Percentiles rank a stretch among this genome's conserved stretches.
Conservation (phyloP, 1,140 invertebrate species). For the Mamestra configurata region DNA sequence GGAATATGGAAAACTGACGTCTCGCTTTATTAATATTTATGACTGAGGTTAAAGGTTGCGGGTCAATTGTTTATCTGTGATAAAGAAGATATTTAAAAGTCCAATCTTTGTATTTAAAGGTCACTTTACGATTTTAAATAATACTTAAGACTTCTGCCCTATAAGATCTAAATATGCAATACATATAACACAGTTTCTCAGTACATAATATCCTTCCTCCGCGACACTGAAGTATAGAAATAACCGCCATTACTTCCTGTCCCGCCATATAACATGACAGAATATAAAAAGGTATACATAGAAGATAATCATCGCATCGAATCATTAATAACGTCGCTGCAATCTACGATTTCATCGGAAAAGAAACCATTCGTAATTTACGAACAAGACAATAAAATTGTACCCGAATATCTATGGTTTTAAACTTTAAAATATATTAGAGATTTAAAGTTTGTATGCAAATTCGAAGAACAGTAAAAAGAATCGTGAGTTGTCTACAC, state of each 20-base stretch:
- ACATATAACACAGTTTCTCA: neutral
- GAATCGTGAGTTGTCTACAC: slow-evolving; percentile 1
- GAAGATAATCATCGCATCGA: slow-evolving; percentile 18
- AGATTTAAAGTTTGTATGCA: neutral
- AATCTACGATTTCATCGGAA: slow-evolving; percentile 40
- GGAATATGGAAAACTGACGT: slow-evolving; percentile 25
- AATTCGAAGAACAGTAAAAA: slow-evolving; percentile 2
- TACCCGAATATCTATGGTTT: neutral
- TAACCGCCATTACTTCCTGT: slow-evolving; percentile 20
- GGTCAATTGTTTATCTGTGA: slow-evolving; percentile 23
- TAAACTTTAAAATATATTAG: neutral
- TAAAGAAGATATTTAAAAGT: neutral
- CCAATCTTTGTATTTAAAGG: neutral
- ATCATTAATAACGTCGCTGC: slow-evolving; percentile 38
- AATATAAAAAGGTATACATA: slow-evolving; percentile 16
- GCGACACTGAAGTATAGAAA: slow-evolving; percentile 30
- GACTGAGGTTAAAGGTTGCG: neutral
- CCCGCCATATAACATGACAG: slow-evolving; percentile 22
- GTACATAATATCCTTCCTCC: slow-evolving; percentile 24
- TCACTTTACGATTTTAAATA: neutral
- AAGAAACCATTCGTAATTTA: neutral
- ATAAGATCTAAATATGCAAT: too few relatives aligned
- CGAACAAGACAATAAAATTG: slow-evolving; percentile 8
- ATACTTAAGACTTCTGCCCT: neutral
- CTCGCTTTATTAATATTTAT: slow-evolving; percentile 38